Evolutionary conservation across 2,888 invertebrate species (phyloP).

Genomic region (Apantesis nais): DNA sequence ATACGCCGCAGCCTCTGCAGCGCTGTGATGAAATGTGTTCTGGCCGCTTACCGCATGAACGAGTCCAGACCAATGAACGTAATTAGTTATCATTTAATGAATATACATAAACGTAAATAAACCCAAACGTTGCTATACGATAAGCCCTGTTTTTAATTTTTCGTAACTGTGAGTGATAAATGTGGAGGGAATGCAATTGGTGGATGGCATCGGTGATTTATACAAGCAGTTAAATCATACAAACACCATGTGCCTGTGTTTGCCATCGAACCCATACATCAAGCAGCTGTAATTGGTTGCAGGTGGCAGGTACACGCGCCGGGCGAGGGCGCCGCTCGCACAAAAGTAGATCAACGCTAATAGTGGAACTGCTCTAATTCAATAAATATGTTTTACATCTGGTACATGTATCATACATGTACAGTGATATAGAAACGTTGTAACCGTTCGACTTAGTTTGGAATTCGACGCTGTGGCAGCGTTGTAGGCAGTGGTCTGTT

Average conservation of each 20-base stretch:
- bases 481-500: no score
- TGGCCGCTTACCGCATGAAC: conserved; percentile 11
- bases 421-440: background rate
- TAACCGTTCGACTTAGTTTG: background rate
- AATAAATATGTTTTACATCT: conserved; percentile 8
- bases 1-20: conserved; percentile 4
- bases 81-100: conserved; percentile 5
- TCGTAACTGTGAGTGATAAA: background rate
- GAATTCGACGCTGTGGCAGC: no score
- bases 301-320: conserved; percentile 1
- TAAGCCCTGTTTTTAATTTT: background rate
- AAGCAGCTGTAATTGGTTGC: conserved; percentile 1
- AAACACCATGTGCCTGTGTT: conserved; percentile 5
- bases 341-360: conserved; percentile 20
- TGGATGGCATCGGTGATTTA: conserved; percentile 7
- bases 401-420: background rate
- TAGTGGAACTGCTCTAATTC: conserved; percentile 13
- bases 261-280: conserved; percentile 4
- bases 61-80: conserved; percentile 6
- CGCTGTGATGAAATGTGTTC: conserved; percentile 19
- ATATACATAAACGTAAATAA: conserved; percentile 1
- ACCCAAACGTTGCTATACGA: background rate
- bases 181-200: background rate
- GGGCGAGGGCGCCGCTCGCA: conserved; percentile 18
- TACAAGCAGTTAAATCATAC: background rate